phyloP scores from a whole-genome alignment of 1,140 invertebrate genomes.

The Orchesella cincta region DNA sequence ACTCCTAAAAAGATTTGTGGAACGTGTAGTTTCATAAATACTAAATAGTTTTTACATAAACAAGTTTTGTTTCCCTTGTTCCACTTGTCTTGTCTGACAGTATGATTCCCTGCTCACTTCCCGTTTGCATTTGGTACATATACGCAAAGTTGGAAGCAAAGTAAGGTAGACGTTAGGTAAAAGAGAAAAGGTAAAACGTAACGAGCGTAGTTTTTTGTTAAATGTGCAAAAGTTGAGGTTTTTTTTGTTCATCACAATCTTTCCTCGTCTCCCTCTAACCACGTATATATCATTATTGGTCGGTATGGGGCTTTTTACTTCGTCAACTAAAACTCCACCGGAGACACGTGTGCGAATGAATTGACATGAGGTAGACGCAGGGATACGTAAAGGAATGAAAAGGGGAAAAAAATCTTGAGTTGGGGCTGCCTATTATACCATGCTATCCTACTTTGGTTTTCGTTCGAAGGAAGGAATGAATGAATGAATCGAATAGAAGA shows the following conservation, averaged over 20 bases:
- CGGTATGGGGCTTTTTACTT: background rate
- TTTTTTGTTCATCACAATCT: background rate
- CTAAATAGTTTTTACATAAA: background rate
- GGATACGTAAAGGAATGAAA: too few relatives aligned
- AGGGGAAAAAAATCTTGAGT: too few relatives aligned
- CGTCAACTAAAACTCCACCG: background rate
- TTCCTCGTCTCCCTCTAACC: background rate
- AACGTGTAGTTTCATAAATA: background rate
- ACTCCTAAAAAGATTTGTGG: background rate
- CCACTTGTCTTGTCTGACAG: background rate
- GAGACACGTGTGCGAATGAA: background rate
- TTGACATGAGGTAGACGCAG: background rate
- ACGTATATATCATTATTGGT: background rate
- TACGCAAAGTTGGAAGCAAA: too few relatives aligned
- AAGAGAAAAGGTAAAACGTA: constrained; percentile 9
- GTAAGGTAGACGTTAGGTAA: too few relatives aligned
- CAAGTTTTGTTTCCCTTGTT: background rate
- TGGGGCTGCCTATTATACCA: too few relatives aligned
- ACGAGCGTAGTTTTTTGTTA: constrained; percentile 15
- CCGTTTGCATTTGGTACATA: background rate
- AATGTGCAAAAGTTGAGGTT: background rate
- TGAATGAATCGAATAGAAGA: background rate
- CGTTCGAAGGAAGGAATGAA: background rate
- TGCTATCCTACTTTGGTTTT: too few relatives aligned
- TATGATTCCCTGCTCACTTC: background rate